Conservation (phyloP, 2,113 vertebrate species). For the Gopherus evgoodei region DNA sequence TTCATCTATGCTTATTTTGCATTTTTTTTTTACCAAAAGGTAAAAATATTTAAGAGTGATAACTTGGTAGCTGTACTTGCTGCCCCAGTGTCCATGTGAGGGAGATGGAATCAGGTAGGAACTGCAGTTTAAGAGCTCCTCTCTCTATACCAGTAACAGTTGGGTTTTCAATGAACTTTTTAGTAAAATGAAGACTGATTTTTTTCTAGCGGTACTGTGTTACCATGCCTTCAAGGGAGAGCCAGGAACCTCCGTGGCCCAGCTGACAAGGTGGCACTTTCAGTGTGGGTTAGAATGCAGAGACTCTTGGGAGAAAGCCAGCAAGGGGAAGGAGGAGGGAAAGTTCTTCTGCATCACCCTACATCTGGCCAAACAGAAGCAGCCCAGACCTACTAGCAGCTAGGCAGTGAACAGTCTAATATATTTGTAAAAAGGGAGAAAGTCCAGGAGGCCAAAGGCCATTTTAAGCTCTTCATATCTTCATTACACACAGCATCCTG, state of each 20-base stretch:
- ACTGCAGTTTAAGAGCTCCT: background rate
- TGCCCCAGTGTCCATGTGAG: background rate
- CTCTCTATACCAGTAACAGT: background rate
- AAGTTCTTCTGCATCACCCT: background rate
- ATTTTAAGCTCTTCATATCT: background rate
- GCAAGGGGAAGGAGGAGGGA: background rate
- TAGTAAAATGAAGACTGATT: background rate
- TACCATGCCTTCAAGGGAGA: background rate
- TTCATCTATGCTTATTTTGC: background rate
- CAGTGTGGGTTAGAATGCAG: background rate
- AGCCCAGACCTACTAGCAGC: background rate
- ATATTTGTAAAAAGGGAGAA: background rate
- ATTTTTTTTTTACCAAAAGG: background rate
- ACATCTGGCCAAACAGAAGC: background rate
- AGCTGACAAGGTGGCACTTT: accelerated
- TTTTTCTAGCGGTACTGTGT: background rate
- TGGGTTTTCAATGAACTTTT: background rate
- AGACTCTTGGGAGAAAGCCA: background rate
- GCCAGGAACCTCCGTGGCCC: background rate
- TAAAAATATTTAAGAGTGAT: background rate
- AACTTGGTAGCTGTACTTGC: background rate
- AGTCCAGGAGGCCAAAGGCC: background rate
- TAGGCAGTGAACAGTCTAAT: background rate
- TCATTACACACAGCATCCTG: background rate
- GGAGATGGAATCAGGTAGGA: background rate